These are phyloP conservation scores for Tetraodon nigroviridis DNA, from an alignment of 2,113 vertebrate species.

Conservation along the genomic window DNA sequence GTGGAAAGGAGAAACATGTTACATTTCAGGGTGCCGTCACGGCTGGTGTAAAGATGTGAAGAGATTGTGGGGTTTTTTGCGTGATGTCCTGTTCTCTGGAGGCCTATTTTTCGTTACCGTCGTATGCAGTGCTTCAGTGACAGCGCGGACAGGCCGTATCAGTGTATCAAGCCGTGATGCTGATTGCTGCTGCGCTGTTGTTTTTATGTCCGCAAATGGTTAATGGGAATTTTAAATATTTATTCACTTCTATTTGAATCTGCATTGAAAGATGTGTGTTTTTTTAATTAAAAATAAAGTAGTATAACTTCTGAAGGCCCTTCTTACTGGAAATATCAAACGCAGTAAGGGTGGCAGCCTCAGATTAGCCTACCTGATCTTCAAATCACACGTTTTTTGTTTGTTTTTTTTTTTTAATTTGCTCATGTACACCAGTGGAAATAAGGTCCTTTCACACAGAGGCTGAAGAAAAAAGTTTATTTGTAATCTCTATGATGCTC, in stretches of 20 bases:
- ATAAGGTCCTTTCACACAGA: slow-evolving; percentile 10
- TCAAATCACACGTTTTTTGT: no score
- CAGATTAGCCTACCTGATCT: no score
- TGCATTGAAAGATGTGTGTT: slow-evolving; percentile 38
- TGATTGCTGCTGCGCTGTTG: slow-evolving; percentile 27
- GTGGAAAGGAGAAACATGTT: slow-evolving; percentile 36
- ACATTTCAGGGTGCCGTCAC: not conserved
- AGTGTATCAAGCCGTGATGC: slow-evolving; percentile 33
- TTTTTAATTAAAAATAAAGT: slow-evolving; percentile 62
- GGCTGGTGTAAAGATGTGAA: slow-evolving; percentile 29
- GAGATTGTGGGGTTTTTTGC: slow-evolving; percentile 14
- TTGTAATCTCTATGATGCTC: slow-evolving; percentile 69
- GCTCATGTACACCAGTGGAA: not conserved
- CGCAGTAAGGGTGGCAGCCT: no score
- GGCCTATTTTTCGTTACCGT: slow-evolving; percentile 45
- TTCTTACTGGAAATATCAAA: no score
- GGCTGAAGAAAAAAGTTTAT: slow-evolving; percentile 67
- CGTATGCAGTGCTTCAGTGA: slow-evolving; percentile 32
- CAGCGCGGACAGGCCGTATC: slow-evolving; percentile 7
- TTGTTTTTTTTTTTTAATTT: no score
- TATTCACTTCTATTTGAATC: slow-evolving; percentile 52
- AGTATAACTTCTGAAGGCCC: slow-evolving; percentile 10
- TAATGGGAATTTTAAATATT: slow-evolving; percentile 30
- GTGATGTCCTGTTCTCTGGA: slow-evolving; percentile 36
- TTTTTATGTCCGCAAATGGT: slow-evolving; percentile 19